phyloP scores from a whole-genome alignment of 2,797 vertebrate genomes.

The Cryptoprocta ferox region DNA sequence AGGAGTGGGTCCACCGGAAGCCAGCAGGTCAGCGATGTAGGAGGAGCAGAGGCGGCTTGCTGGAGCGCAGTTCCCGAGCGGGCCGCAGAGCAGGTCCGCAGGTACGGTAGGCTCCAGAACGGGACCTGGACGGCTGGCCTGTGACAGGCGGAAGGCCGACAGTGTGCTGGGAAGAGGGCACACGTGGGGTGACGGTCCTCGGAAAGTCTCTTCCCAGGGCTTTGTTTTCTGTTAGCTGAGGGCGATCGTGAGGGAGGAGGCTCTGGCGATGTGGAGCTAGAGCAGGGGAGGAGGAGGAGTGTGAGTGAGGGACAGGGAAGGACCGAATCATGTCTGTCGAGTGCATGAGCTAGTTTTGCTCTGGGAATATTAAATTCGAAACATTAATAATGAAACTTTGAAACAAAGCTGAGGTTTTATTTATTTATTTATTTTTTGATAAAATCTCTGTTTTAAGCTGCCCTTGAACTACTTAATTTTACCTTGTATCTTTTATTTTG shows the following conservation, averaged over 20 bases:
- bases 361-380: slow-evolving; percentile 66
- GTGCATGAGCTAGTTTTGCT: background rate
- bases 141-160: background rate
- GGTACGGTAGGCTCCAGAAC: background rate
- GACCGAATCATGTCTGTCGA: accelerated
- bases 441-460: slow-evolving; percentile 32
- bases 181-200: background rate
- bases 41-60: background rate
- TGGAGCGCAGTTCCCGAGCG: background rate
- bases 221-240: background rate
- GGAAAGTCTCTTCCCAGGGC: background rate
- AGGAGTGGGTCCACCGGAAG: background rate
- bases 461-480: slow-evolving; percentile 77
- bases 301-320: background rate
- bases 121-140: background rate
- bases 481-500: slow-evolving; percentile 84
- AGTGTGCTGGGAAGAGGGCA: background rate
- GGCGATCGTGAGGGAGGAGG: background rate
- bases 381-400: slow-evolving; percentile 28
- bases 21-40: background rate
- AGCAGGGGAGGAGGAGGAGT: background rate
- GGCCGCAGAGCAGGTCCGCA: background rate
- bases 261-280: background rate
- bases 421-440: background rate
- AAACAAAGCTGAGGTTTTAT: slow-evolving; percentile 54